phyloP scores from a whole-genome alignment of 64 coral and sea anemone species.

The Catalaphyllia jardinei region DNA sequence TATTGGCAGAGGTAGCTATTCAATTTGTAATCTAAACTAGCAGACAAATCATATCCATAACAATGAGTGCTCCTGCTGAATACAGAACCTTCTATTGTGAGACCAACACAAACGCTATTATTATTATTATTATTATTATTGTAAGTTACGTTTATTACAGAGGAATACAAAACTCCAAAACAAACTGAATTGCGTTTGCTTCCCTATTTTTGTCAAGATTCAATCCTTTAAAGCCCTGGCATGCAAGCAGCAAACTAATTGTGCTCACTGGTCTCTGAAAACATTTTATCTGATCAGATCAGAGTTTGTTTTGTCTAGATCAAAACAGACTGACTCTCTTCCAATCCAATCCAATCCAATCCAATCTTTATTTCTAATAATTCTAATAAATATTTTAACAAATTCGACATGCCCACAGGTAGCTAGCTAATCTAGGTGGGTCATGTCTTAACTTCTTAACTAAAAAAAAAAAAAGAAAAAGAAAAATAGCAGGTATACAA shows the following conservation, averaged over 20 bases:
- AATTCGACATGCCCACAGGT: too few relatives aligned
- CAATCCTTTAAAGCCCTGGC: background rate
- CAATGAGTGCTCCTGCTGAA: background rate
- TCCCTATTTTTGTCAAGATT: background rate
- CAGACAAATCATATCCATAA: background rate
- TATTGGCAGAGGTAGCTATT: background rate
- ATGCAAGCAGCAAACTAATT: background rate
- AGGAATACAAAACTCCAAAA: background rate
- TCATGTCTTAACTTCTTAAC: too few relatives aligned
- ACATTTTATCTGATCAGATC: background rate
- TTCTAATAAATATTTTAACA: too few relatives aligned
- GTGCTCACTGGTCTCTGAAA: background rate
- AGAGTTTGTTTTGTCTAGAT: too few relatives aligned
- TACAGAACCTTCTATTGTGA: background rate
- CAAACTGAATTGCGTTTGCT: background rate
- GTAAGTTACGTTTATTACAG: background rate
- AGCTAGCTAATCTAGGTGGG: too few relatives aligned
- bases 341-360: too few relatives aligned
- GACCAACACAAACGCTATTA: background rate
- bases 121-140: conserved; percentile 12
- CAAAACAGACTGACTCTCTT: background rate
- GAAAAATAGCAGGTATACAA: too few relatives aligned
- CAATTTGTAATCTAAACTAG: background rate
- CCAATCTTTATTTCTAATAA: too few relatives aligned
- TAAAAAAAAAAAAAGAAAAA: too few relatives aligned